Evolutionary conservation across 2,888 invertebrate genomes (phyloP), one percentile per base, ranked within the genome.

Genomic region (Ennomos erosarius): DNA sequence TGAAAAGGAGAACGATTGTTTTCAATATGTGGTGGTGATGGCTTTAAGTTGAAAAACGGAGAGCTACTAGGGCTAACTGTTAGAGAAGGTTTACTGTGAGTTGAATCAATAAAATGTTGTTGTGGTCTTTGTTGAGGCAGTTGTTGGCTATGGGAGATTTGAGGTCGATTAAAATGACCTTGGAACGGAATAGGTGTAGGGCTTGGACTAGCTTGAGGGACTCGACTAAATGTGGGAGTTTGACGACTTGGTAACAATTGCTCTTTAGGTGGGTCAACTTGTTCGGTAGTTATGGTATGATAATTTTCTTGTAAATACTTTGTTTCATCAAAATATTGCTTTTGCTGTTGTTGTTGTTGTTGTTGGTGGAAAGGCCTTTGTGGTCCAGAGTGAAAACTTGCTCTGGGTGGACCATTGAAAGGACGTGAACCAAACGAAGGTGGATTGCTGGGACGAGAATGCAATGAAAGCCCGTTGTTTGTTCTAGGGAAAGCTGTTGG

Each of bases 231-330:
- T 44, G 76, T 81, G 66, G 86, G 87, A 40, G 81, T 70, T 42
- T 83, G 86, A 65, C 88, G 85, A 40, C 71, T 83, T 40, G 88
- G 89, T 34, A 84, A 62, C 35, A 78, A 65, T 70, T 90, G 92
- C n/a, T 90, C 87, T 71, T 92, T 90, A 16, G 87, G 79, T 39
- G 87, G 79, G 39, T 92, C 89, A 11, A 88, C 81, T 79, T 93
- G 89, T 59, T 93, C 92, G 4, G 88, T 89, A 16, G 92, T 92
- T 49, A 93, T 92, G 2, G 93, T 93, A 57, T 93, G 93, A 64
- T 93, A 93, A 65, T 93, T 93, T 72, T 93, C 92, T 76, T 93
- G 92, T 53, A 93, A 79, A 68, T 93, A 92, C 77, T 93, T 93
- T 1, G 91, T 82, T 74, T 92, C 93, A 55, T 93, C 92, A 62